These are phyloP conservation scores for Silurus glanis DNA, from an alignment of 2,113 vertebrate species.

Conservation along the genomic window DNA sequence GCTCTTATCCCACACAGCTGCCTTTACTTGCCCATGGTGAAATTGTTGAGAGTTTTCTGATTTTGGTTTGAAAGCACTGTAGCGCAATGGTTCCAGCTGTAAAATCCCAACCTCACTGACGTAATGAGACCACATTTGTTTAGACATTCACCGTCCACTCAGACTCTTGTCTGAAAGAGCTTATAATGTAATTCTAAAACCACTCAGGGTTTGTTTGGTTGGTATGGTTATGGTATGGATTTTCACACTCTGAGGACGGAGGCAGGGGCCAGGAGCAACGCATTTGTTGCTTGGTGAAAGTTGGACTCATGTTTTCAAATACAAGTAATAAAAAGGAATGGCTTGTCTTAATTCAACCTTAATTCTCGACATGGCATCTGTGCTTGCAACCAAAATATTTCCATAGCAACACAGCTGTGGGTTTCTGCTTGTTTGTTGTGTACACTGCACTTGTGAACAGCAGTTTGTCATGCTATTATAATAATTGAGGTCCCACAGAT, in stretches of 20 bases:
- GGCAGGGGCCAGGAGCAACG: background rate
- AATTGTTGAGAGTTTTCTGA: background rate
- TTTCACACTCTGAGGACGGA: background rate
- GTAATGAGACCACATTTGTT: slow-evolving; percentile 19
- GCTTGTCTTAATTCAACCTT: slow-evolving; percentile 33
- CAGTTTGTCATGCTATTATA: slow-evolving; percentile 25
- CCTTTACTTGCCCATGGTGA: background rate
- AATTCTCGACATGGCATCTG: slow-evolving; percentile 37
- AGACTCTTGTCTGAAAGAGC: slow-evolving; percentile 8
- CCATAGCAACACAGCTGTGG: slow-evolving; percentile 53
- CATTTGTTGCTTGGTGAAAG: background rate
- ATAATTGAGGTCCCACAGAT: slow-evolving; percentile 38
- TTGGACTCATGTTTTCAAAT: slow-evolving; percentile 13
- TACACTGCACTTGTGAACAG: slow-evolving; percentile 38
- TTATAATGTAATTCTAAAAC: slow-evolving; percentile 11
- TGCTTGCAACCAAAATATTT: slow-evolving; percentile 54
- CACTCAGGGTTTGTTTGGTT: background rate
- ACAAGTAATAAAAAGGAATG: slow-evolving; percentile 32
- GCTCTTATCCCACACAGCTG: slow-evolving; percentile 5
- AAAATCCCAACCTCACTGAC: background rate
- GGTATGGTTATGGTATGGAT: background rate
- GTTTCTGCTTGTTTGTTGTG: slow-evolving; percentile 41
- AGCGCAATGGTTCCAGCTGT: background rate
- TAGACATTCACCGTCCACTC: slow-evolving; percentile 20
- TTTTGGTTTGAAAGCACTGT: background rate